Conservation (phyloP, 2,113 vertebrate genomes). For the Perognathus longimembris region DNA sequence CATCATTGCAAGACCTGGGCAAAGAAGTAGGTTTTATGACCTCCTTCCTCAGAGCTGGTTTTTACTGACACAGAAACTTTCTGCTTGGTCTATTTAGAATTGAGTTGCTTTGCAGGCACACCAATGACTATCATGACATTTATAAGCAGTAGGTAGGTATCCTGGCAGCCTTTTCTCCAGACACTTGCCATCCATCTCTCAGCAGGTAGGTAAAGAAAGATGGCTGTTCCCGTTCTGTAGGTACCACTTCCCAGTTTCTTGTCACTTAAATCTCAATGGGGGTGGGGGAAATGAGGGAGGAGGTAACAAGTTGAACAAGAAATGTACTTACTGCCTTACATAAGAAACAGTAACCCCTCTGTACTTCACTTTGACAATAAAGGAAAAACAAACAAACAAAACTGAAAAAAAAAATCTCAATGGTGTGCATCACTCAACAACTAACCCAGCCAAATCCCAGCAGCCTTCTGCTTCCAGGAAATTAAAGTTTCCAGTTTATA, state of each 20-base stretch:
- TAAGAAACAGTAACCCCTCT: too few relatives aligned
- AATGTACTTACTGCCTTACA: too few relatives aligned
- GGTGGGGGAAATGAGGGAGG: too few relatives aligned
- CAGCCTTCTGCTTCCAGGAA: not conserved
- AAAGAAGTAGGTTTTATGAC: not conserved
- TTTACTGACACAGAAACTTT: conserved; percentile 36
- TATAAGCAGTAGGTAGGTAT: not conserved
- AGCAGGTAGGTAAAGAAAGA: not conserved
- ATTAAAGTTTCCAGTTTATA: not conserved
- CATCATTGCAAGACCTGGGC: not conserved
- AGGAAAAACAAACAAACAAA: too few relatives aligned
- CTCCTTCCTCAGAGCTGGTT: not conserved
- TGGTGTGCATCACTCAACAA: not conserved
- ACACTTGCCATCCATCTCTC: not conserved
- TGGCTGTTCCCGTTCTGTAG: not conserved
- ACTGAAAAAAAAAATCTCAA: too few relatives aligned
- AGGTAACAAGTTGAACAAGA: too few relatives aligned
- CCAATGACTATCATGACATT: not conserved
- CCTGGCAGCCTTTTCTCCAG: not conserved
- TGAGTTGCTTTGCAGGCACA: not conserved
- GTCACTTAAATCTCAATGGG: not conserved
- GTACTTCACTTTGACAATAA: too few relatives aligned
- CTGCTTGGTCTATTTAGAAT: conserved; percentile 38
- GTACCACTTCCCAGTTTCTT: not conserved
- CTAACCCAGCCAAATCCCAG: not conserved